phyloP scores from a whole-genome alignment of 2,113 vertebrate species.

The Gymnorhina tibicen region DNA sequence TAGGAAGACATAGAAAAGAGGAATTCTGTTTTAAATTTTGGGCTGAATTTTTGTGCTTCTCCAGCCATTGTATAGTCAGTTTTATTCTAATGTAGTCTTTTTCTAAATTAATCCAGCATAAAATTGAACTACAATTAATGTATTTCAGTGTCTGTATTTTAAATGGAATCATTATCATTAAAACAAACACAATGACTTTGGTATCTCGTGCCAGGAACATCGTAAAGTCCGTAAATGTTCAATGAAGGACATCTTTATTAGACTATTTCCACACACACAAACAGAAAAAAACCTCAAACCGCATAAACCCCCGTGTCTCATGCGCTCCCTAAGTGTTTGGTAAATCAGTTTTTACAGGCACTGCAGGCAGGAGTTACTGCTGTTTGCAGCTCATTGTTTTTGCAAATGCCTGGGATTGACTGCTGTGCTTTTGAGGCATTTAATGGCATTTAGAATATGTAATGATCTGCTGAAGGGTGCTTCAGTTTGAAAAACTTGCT shows the following conservation, averaged over 20 bases:
- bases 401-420: not conserved
- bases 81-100: not conserved
- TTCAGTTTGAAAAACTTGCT: not conserved
- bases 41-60: not conserved
- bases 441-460: not conserved
- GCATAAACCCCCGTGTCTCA: not conserved
- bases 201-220: not conserved
- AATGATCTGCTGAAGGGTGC: not conserved
- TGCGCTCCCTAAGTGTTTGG: not conserved
- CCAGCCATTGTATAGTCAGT: not conserved
- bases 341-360: not conserved
- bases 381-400: not conserved
- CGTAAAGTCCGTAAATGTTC: not conserved
- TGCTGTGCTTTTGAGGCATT: not conserved
- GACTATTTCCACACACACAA: not conserved
- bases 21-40: not conserved
- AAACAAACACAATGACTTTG: not conserved
- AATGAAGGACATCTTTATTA: not conserved
- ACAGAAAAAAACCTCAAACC: not conserved
- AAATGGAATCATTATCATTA: not conserved
- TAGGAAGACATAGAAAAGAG: not conserved
- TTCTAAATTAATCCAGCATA: not conserved
- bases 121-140: not conserved
- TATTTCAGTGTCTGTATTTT: not conserved
- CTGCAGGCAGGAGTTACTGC: not conserved